phyloP scores from a whole-genome alignment of 2,888 invertebrate species.

The Doris montereyensis region DNA sequence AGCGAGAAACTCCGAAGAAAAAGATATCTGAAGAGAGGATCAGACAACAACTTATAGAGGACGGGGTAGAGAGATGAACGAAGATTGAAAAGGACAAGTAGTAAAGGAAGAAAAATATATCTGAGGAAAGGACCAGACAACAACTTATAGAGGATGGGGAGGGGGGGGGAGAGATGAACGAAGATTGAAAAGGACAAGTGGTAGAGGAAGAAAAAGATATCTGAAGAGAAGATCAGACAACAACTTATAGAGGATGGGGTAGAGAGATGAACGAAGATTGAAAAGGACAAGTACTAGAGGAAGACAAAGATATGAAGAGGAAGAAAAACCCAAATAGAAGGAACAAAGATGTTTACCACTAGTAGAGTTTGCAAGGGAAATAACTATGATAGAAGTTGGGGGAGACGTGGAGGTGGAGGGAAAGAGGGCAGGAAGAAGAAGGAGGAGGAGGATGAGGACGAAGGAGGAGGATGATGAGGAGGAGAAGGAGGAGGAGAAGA shows the following conservation, averaged over 20 bases:
- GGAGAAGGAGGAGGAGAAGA: not conserved
- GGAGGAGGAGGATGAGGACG: not conserved
- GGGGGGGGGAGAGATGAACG: not conserved
- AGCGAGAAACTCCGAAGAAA: too few species aligned
- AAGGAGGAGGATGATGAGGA: not conserved
- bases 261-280: slow-evolving; percentile 3
- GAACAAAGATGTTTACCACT: not conserved
- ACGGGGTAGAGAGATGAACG: not conserved
- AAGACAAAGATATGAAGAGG: not conserved
- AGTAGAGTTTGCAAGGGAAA: not conserved
- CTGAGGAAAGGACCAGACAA: too few species aligned
- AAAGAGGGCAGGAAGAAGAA: not conserved
- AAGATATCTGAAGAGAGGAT: too few species aligned
- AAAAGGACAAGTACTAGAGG: not conserved
- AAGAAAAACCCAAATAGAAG: not conserved
- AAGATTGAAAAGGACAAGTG: not conserved
- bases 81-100: not conserved
- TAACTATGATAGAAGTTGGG: not conserved
- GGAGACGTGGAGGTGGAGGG: not conserved
- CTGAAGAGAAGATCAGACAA: not conserved
- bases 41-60: too few species aligned
- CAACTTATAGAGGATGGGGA: not conserved
- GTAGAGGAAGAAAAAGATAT: slow-evolving; percentile 2
- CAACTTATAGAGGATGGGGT: not conserved
- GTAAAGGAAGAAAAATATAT: too few species aligned